A percentile compares a stretch with the other conserved stretches of the same genome.
Conservation (phyloP, 2,797 vertebrate genomes). For the Emys orbicularis region DNA sequence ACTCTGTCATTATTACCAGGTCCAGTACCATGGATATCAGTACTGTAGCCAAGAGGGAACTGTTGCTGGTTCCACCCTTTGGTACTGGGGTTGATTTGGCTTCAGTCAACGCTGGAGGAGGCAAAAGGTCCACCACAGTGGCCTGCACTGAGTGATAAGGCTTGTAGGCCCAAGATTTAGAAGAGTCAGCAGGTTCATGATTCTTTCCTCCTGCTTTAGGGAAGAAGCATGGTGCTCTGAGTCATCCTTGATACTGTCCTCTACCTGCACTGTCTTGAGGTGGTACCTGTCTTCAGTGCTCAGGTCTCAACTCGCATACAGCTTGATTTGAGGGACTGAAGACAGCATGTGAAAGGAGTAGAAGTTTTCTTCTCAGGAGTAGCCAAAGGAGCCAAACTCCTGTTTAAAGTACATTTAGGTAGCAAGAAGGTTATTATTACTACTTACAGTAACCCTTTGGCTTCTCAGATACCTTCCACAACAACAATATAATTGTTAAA, state of each 20-base stretch:
- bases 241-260: neutral
- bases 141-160: no score
- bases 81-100: neutral
- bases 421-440: neutral
- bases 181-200: neutral
- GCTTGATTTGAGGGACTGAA: neutral
- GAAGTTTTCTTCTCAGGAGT: neutral
- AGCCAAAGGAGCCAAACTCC: neutral
- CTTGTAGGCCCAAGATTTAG: neutral
- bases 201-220: neutral
- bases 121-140: neutral
- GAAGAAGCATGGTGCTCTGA: neutral
- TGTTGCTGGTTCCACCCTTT: neutral
- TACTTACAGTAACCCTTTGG: neutral
- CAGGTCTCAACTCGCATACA: neutral
- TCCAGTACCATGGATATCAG: neutral
- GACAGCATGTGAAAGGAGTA: neutral
- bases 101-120: neutral
- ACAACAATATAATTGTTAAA: neutral
- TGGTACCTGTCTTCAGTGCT: neutral
- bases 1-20: neutral
- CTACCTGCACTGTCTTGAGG: neutral
- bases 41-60: neutral
- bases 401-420: neutral
- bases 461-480: neutral